These are phyloP conservation scores for Oreochromis niloticus DNA, from an alignment of 2,113 vertebrate species.

Conservation along the genomic window DNA sequence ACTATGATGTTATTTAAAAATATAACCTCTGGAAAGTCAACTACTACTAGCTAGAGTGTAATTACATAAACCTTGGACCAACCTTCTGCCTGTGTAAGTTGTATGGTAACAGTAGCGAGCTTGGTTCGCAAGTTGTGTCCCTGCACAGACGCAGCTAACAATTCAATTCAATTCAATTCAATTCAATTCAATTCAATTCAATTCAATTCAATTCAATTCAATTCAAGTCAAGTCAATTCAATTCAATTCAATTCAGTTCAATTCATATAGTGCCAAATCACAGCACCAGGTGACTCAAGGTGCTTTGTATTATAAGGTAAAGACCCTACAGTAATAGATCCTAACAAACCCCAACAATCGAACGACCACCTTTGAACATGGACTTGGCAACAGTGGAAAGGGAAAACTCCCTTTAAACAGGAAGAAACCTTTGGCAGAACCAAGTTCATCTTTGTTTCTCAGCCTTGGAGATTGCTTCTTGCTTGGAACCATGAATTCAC, in stretches of 20 bases:
- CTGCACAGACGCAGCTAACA: background rate
- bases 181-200: too few species aligned
- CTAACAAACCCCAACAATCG: background rate
- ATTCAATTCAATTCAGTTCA: too few species aligned
- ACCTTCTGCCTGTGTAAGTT: background rate
- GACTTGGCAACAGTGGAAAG: background rate
- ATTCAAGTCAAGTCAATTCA: background rate
- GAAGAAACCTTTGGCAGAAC: background rate
- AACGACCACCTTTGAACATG: background rate
- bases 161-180: background rate
- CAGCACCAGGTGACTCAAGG: background rate
- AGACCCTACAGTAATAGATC: background rate
- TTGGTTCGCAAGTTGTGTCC: background rate
- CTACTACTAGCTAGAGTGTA: background rate
- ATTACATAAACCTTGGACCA: background rate
- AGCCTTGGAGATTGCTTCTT: background rate
- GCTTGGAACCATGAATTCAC: background rate
- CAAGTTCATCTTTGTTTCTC: background rate
- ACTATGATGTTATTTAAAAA: background rate
- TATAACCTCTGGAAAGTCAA: background rate
- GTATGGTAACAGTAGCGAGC: fast-evolving
- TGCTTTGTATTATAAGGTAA: background rate
- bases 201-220: background rate
- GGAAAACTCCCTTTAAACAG: background rate
- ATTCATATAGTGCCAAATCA: background rate